Conservation (phyloP, 2,888 invertebrate genomes). For the Hirtodrosophila confusa region DNA sequence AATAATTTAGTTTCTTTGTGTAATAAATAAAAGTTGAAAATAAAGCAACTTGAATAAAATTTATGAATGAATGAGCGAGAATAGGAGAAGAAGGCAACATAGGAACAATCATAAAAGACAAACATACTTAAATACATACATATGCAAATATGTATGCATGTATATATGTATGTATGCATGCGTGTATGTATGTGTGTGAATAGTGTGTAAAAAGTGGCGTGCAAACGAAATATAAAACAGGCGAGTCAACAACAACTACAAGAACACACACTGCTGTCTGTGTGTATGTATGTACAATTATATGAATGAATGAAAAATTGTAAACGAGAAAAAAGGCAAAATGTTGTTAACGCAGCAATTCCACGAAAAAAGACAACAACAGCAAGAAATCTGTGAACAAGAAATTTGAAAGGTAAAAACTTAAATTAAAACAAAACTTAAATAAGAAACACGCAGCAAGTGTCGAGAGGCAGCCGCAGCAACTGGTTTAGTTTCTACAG, state of each 20-base stretch:
- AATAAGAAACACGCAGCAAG: constrained; percentile 61
- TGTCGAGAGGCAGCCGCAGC: constrained; percentile 41
- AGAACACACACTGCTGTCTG: constrained; percentile 4
- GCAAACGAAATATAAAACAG: constrained; percentile 62
- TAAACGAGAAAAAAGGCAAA: constrained; percentile 64
- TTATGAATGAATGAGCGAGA: constrained; percentile 72
- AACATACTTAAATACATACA: constrained; percentile 14
- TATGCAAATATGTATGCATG: neutral
- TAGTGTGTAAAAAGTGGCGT: constrained; percentile 40
- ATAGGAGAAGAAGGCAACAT: constrained; percentile 35
- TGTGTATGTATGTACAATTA: constrained; percentile 29
- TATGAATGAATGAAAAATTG: constrained; percentile 77
- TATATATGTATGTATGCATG: constrained; percentile 19
- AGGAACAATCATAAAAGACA: constrained; percentile 28
- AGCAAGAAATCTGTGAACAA: constrained; percentile 74
- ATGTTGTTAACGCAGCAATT: constrained; percentile 80
- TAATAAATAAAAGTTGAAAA: constrained; percentile 27
- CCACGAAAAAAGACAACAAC: constrained; percentile 67
- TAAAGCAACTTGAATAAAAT: constrained; percentile 40
- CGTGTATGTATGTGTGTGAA: constrained; percentile 5
- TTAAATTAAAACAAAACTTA: constrained; percentile 76
- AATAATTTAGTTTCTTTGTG: constrained; percentile 37
- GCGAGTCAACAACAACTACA: constrained; percentile 37
- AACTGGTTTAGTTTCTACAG: constrained; percentile 63
- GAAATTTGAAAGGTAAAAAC: constrained; percentile 79